Evolutionary conservation across 2,888 invertebrate genomes (phyloP), one percentile per base, ranked within the genome.

Genomic region (Seira sanloemensis): DNA sequence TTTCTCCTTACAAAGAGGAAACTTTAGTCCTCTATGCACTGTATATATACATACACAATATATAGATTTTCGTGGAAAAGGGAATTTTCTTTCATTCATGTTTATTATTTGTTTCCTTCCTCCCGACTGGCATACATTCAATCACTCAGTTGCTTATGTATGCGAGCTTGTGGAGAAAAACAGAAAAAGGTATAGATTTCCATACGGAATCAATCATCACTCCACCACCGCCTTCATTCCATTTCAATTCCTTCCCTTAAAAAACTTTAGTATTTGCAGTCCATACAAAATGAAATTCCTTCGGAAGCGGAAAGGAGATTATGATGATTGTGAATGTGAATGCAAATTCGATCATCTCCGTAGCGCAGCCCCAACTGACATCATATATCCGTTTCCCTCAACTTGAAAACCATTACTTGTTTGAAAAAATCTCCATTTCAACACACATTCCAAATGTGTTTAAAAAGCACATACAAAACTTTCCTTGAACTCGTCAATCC

Each of bases 141-240:
- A 37, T 12, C 37, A 37, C 37, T 37, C n/a, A n/a, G 37, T 12
- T 37, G 12, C 37, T 7, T 12, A 37, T 37, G 12, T 37, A 7
- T 58, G 7, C 18, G 58, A 58, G n/a, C n/a, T n/a, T n/a, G n/a
- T n/a, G n/a, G n/a, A n/a, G n/a, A n/a, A n/a, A n/a, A n/a, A n/a
- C n/a, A n/a, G n/a, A n/a, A n/a, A n/a, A n/a, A n/a, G 7, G 58
- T 16, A 18, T 58, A 58, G 18, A 9, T 58, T 69, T 77, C 68
- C 76, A 82, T 71, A 82, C 76, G 76, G 76, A 76, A 82, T 82
- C 81, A 82, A 82, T 82, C 81, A 82, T 82, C 81, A 26, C 58
- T n/a, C n/a, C 46, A 54, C 62, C 46, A 54, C 62, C 21, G 26
- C 68, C 25, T 62, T 9, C 37, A 73, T 75, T 27, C 67, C 67